Base-by-base conservation (phyloP, 2,888 invertebrate genomes). In the Gryllus longicercus region DNA sequence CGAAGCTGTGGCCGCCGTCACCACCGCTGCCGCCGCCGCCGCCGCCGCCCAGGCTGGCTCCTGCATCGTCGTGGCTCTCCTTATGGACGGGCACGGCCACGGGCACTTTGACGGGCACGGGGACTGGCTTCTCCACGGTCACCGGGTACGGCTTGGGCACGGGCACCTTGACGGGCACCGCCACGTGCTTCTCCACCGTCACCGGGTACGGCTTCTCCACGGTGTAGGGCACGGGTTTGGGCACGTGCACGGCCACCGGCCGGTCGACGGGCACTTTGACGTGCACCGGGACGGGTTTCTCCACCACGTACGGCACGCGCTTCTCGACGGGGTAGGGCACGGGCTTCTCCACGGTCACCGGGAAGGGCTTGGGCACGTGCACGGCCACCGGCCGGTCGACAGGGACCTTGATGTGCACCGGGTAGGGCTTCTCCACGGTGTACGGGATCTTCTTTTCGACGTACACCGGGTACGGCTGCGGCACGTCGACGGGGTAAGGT, bases 61-160 rank as follows among this genome's bases (percentile, higher is more conserved):
- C 63, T 3, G 16, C 63, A 11, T 18, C 14, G n/a, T 63, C 63
- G 11, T 63, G 63, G 16, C n/a, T 14, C n/a, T 14, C 16, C 63
- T 63, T n/a, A n/a, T 63, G 63, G 3, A 63, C 63, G 4, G 63
- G 63, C 14, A 63, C n/a, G 11, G 92, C 89, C 78, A 91, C 90
- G n/a, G 91, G 92, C 85, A 90, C 92, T 83, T 92, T 92, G 77
- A 93, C 92, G 79, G 91, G 91, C 82, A 90, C 88, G 3, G 93
- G 90, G 74, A 89, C 88, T 18, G 88, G 81, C 74, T 80, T 81
- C 74, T 81, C 80, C 21, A 82, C 82, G 38, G 76, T 77, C 2
- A 82, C 82, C 49, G 91, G 91, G 88, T 93, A 93, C 76, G 93
- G 93, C 85, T 93, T 93, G n/a, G 91, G 91, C 82, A 93, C 92